Evolutionary conservation across 2,888 invertebrate genomes (phyloP), one percentile per base, ranked within the genome.

Genomic region (Flabesymbios commensalis): DNA sequence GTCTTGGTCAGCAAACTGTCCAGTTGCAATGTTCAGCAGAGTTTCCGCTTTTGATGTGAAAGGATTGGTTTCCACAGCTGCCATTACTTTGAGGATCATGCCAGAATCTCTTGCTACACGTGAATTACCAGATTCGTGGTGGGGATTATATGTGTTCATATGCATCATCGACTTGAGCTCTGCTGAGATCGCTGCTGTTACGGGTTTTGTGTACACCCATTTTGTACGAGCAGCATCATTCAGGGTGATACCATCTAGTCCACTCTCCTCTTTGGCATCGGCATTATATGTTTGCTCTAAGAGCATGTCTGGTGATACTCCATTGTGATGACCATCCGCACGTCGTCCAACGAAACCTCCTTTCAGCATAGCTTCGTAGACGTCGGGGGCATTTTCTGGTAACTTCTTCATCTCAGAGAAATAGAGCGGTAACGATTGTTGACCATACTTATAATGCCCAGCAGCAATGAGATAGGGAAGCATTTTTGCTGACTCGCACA

Each of bases 401-500:
- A 60, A 33, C 56, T 39, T 51, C 58, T 61, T 61, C 51, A 59
- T 61, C 52, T 61, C 61, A 19, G 32, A 31, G 1, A 61, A 52
- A 39, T 61, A n/a, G n/a, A n/a, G n/a, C n/a, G n/a, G n/a, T n/a
- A n/a, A n/a, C n/a, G n/a, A n/a, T n/a, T n/a, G n/a, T n/a, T n/a
- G n/a, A n/a, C n/a, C n/a, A n/a, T n/a, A n/a, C n/a, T n/a, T n/a
- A n/a, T n/a, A n/a, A n/a, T n/a, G n/a, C n/a, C n/a, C n/a, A n/a
- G n/a, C n/a, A n/a, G n/a, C n/a, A n/a, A n/a, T n/a, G n/a, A n/a
- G n/a, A n/a, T n/a, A n/a, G n/a, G n/a, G n/a, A n/a, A n/a, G n/a
- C n/a, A n/a, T n/a, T n/a, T n/a, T n/a, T n/a, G n/a, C n/a, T n/a
- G n/a, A n/a, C n/a, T n/a, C n/a, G n/a, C n/a, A n/a, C n/a, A n/a